Evolutionary conservation across 2,113 vertebrate genomes (phyloP), one percentile per base, ranked within the genome.

Genomic region (Periophthalmodon schlosseri): DNA sequence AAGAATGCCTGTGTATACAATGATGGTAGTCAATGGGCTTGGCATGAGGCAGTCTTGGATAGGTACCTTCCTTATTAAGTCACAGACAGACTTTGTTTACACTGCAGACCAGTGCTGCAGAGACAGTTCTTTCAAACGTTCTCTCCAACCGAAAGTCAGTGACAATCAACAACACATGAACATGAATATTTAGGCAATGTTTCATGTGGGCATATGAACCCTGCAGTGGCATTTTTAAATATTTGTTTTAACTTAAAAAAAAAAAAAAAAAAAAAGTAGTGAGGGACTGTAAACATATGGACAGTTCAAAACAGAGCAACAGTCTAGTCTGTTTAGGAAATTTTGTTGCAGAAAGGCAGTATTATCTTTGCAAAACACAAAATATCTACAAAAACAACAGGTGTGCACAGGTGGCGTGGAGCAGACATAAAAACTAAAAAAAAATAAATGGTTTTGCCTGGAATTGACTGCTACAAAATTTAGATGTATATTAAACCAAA

Each of bases 1-100:
- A 72, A 52, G 70, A 83, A 75, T 56, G 76, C 71, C 54, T 71
- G 28, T 72, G 68, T 78, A 75, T 80, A 74, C 36, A 77, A 77
- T 7, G 20, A 52, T 69, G n/a, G 33, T 78, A 0, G 67, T 74
- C 13, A 70, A 61, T 49, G n/a, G 72, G 72, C 76, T 69, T 77
- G 61, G 72, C 63, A 66, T 58, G n/a, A 76, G 66, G 72, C 54
- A 64, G 46, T 77, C 76, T 56, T 73, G 21, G 16, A 78, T 69
- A 69, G 64, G 80, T n/a, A 14, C 49, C 44, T 80, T 82, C 54
- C 80, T 85, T 81, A 82, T 84, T 81, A 80, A 83, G 74, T 64
- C 72, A 78, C 73, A 88, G 70, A 80, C 56, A 52, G 68, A 72
- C 70, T 69, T 63, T 87, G 81, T 85, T 85, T 83, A 76, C 73